Conservation (phyloP, 2,888 invertebrate genomes). For the Sinohyriopsis cumingii region DNA sequence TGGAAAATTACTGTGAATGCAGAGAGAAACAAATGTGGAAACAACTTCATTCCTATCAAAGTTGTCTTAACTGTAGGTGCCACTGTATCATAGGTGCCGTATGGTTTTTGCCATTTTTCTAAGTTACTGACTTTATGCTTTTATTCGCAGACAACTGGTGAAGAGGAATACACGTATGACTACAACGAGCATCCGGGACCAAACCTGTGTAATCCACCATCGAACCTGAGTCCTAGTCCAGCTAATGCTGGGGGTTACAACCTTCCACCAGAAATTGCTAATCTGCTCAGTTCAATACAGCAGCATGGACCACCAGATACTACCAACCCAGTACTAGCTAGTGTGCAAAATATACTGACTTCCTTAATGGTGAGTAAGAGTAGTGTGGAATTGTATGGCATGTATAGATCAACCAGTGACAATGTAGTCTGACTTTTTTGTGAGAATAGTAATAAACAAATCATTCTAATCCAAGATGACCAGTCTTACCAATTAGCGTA, state of each 20-base stretch:
- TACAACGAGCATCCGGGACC: constrained; percentile 26
- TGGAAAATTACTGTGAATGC: not conserved
- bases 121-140: not conserved
- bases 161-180: constrained; percentile 36
- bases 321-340: constrained; percentile 39
- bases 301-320: constrained; percentile 25
- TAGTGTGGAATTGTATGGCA: no score
- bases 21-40: no score
- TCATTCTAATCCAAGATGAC: no score
- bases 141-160: constrained; percentile 30
- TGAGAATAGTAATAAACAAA: no score
- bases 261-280: constrained; percentile 60
- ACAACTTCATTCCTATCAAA: no score
- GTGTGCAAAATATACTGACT: constrained; percentile 56
- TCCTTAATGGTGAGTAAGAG: constrained; percentile 51
- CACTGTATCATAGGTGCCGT: no score
- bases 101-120: not conserved
- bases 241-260: constrained; percentile 6
- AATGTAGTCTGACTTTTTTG: no score
- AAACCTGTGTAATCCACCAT: not conserved
- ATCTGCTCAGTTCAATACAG: constrained; percentile 54
- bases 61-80: no score
- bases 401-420: no score
- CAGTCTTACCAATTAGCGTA: no score
- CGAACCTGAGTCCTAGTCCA: not conserved